Evolutionary conservation across 2,888 invertebrate species (phyloP), one percentile per base, ranked within the genome.

Genomic region (Amphipyra tragopoginis): DNA sequence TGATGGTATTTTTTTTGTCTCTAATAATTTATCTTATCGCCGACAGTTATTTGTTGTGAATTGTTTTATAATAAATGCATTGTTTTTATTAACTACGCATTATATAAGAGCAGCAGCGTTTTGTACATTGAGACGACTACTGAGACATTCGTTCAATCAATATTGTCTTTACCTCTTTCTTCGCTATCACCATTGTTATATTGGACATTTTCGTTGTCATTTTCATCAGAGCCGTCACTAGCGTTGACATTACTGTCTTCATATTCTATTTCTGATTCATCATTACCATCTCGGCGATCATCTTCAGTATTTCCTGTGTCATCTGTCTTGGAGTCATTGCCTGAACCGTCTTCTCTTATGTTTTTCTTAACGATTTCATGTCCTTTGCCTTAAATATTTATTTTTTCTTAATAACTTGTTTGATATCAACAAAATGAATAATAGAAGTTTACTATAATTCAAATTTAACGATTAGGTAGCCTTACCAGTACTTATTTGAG

Each of bases 381-480:
- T 13, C 6, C 6, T 56, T 48, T 51, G 13, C 36, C 64, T 67
- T 15, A 43, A 70, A 56, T 9, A 39, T 11, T 15, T 14, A 26
- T 4, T 10, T 5, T n/a, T 1, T 26, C 9, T 1, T 39, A 43
- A 14, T 9, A 38, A n/a, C 10, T 38, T 10, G 29, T 29, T 38
- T 10, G 1, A 15, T 9, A 43, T 21, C 15, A 8, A 13, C 14
- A 2, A 36, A 36, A 11, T 36, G 4, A 48, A 29, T 7, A 4
- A 6, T 13, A 10, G 8, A 26, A 38, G 8, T 34, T 40, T 11
- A 8, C 8, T 2, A 40, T n/a, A n/a, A n/a, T n/a, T n/a, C n/a
- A n/a, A n/a, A n/a, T n/a, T n/a, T n/a, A n/a, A n/a, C n/a, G n/a
- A 40, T 4, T 39, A 39, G 5, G n/a, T 13, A 62, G 9, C 4